phyloP scores from a whole-genome alignment of 2,888 invertebrate genomes.

The Mythimna loreyi region DNA sequence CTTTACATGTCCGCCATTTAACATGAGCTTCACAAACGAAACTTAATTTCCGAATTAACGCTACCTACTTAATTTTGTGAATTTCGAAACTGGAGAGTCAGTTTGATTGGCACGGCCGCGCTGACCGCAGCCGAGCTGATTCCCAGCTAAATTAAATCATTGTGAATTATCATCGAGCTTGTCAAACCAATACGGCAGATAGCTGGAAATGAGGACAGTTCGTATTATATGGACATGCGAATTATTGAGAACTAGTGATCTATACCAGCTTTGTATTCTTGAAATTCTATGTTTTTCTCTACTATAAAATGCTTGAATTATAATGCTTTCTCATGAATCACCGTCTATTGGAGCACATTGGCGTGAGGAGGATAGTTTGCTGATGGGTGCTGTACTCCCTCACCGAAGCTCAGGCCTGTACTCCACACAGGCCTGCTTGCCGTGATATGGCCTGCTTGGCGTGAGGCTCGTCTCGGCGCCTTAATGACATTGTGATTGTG shows the following conservation, averaged over 20 bases:
- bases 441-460: too few relatives aligned
- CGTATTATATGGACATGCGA: conserved; percentile 12
- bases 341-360: too few relatives aligned
- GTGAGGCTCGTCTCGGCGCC: too few relatives aligned
- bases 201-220: conserved; percentile 2
- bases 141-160: conserved; percentile 42
- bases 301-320: too few relatives aligned
- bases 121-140: conserved; percentile 22
- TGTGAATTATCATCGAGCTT: conserved; percentile 45
- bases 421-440: too few relatives aligned
- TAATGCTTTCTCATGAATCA: too few relatives aligned
- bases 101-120: conserved; percentile 32
- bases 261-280: too few relatives aligned
- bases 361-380: too few relatives aligned
- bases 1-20: conserved; percentile 5
- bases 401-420: too few relatives aligned
- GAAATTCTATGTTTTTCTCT: too few relatives aligned
- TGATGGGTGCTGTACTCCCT: too few relatives aligned
- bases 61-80: conserved; percentile 14
- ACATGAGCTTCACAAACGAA: conserved; percentile 11
- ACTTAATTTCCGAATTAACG: conserved; percentile 31
- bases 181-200: conserved; percentile 28
- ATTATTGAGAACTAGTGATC: conserved; percentile 1
- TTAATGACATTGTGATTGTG: too few relatives aligned
- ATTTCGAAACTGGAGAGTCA: conserved; percentile 27